Base-by-base conservation (phyloP, 2,888 invertebrate genomes). In the Eupeodes luniger region DNA sequence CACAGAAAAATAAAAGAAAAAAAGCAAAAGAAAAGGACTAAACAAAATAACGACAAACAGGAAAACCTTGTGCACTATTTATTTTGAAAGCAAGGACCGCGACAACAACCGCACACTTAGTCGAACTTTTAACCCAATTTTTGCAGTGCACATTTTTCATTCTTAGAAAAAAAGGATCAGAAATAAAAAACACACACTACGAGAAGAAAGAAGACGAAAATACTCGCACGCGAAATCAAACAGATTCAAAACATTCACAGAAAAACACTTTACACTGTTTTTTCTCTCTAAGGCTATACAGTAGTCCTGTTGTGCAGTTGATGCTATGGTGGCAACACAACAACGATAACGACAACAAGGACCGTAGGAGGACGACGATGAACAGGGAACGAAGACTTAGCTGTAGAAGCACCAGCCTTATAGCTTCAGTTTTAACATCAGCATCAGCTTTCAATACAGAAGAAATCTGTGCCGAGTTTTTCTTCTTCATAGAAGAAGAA, bases 61-160 rank as follows among this genome's bases (percentile, higher is more conserved):
- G 53, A 77, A 59, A 67, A 57, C 61, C 79, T 80, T 55, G 72
- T 80, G 80, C 83, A 82, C 76, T 87, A 67, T 83, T 77, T 74
- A 78, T 80, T 74, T 76, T 36, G 14, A 84, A 88, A 77, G 77
- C 72, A 67, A 84, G 47, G 34, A 76, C 61, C 70, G 80, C 86
- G 70, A 87, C 80, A 85, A 72, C 59, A 59, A 77, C 84, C 67
- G 75, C 75, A 81, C 78, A 78, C 81, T 85, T 78, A 77, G 84
- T 75, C 85, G 88, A 85, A 88, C 85, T 85, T 88, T 88, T 88
- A 88, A 88, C 88, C 88, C 76, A 88, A 85, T 85, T 88, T 66
- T 70, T 55, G 67, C 27, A 57, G 62, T 59, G 57, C 51, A 77
- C 44, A 80, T 80, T 72, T 66, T 72, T 64, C 7, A 59, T 27